Conservation (phyloP, 2,888 invertebrate species). For the Cyrtodaria siliqua region DNA sequence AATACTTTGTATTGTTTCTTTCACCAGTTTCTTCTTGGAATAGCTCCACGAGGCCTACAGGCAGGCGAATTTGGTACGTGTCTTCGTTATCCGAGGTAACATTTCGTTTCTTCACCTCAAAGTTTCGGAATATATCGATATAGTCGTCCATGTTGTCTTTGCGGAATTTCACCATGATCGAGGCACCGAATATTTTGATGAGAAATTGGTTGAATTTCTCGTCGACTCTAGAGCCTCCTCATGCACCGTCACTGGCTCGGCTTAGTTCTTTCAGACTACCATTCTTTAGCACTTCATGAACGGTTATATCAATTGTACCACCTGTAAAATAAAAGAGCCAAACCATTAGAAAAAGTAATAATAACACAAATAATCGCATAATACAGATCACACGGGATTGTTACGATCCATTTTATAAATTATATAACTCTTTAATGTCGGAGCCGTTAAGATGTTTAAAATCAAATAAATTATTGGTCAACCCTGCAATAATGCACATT, state of each 20-base stretch:
- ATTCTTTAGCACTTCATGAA: conserved; percentile 1
- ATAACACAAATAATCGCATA: no score
- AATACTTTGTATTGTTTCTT: conserved; percentile 12
- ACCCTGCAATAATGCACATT: no score
- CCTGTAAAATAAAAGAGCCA: no score
- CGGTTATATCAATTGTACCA: conserved; percentile 12
- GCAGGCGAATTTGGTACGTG: conserved; percentile 5
- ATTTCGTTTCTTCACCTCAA: conserved; percentile 25
- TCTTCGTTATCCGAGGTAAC: conserved; percentile 9
- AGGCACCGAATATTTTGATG: conserved; percentile 20
- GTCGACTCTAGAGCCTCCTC: background rate
- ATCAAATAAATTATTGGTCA: no score
- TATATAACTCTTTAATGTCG: no score
- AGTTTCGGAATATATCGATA: conserved; percentile 21
- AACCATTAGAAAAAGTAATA: no score
- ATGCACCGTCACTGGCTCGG: background rate
- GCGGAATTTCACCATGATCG: conserved; percentile 9
- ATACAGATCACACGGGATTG: no score
- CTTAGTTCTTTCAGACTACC: background rate
- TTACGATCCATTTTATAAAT: no score
- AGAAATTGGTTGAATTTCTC: conserved; percentile 22
- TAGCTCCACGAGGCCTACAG: conserved; percentile 17
- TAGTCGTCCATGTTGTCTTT: conserved; percentile 29
- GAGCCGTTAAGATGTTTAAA: no score
- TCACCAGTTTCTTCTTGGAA: conserved; percentile 19